Conservation (phyloP, 2,113 vertebrate genomes). For the Bubo scandiacus region DNA sequence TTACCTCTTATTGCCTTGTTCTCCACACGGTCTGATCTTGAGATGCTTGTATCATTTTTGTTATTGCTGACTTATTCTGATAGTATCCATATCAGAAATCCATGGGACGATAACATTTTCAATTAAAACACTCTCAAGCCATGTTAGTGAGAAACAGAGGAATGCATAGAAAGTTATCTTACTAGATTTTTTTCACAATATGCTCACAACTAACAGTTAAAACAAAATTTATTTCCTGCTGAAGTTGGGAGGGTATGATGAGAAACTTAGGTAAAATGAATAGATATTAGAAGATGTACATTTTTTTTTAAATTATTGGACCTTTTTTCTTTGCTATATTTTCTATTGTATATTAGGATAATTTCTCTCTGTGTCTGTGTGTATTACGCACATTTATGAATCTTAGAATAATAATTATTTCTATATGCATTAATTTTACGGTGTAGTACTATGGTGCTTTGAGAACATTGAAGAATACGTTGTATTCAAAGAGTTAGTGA, state of each 20-base stretch:
- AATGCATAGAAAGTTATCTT: neutral
- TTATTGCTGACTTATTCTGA: neutral
- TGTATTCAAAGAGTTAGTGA: neutral
- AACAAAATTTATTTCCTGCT: neutral
- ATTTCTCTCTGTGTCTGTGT: neutral
- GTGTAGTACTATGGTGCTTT: neutral
- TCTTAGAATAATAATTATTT: neutral
- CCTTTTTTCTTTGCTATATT: neutral
- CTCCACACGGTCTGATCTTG: neutral
- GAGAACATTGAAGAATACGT: neutral
- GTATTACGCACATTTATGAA: neutral
- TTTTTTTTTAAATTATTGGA: neutral
- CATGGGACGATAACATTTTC: neutral
- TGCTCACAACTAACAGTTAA: neutral
- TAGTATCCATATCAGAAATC: neutral
- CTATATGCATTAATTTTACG: neutral
- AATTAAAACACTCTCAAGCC: neutral
- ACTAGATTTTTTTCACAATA: neutral
- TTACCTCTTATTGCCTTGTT: neutral
- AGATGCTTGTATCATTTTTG: neutral
- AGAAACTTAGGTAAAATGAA: neutral
- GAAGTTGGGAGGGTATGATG: neutral
- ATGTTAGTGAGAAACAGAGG: neutral
- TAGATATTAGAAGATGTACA: neutral
- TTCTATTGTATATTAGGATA: neutral